Percentiles rank a stretch among this genome's conserved stretches.
phyloP scores from a whole-genome alignment of 2,797 vertebrate genomes.

The Argyrosomus regius region DNA sequence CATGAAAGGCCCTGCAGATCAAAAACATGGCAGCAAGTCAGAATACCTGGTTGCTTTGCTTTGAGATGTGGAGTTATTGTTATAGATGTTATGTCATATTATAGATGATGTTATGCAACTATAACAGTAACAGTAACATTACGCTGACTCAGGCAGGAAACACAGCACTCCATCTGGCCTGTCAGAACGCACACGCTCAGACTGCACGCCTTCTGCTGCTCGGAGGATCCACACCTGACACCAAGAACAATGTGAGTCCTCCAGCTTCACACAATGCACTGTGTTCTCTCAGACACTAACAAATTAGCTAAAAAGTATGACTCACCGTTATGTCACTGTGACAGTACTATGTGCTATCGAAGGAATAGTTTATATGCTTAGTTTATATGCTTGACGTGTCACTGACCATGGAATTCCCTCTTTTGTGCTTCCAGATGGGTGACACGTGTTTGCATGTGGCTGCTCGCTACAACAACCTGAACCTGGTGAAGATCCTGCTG shows the following conservation, averaged over 20 bases:
- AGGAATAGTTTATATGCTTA: neutral
- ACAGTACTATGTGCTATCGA: neutral
- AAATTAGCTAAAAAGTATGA: neutral
- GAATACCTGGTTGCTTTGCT: neutral
- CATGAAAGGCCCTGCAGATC: neutral
- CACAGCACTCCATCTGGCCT: constrained; percentile 93
- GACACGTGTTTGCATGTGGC: constrained; percentile 93
- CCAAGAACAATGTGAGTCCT: constrained; percentile 91
- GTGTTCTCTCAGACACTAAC: neutral
- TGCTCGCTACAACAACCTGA: constrained; percentile 92
- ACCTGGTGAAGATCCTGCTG: constrained; percentile 91
- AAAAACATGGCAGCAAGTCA: neutral
- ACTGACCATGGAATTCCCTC: neutral
- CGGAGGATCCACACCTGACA: constrained; percentile 88
- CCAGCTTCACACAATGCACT: constrained; percentile 4
- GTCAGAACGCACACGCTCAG: constrained; percentile 93
- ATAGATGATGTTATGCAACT: neutral
- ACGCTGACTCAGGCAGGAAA: constrained; percentile 87
- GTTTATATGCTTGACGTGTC: too few relatives aligned
- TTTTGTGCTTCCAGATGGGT: constrained; percentile 84
- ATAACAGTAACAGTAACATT: neutral
- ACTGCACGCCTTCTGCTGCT: constrained; percentile 89
- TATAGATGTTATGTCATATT: neutral
- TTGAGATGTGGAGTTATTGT: neutral
- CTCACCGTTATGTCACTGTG: neutral